Base-by-base conservation (phyloP, 2,888 invertebrate species). In the Nymphalis polychloros region DNA sequence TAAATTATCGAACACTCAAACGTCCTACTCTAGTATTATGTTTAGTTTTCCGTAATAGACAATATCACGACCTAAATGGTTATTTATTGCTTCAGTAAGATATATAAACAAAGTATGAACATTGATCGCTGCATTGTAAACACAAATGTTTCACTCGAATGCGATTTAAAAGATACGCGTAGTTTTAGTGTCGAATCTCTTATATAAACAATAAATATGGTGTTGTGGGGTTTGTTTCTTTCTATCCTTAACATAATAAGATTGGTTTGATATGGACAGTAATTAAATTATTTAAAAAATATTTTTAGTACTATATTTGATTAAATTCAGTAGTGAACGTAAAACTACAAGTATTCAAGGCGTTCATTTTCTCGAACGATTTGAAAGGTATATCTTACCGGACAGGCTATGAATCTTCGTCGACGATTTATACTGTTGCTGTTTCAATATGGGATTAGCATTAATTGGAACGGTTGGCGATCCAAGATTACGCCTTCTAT, bases 381-480 rank as follows among this genome's bases (percentile, higher is more conserved):
- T 57, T 57, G 57, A 57, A 57, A 57, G 57, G 57, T 57, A 41
- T 57, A 57, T 57, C 57, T 57, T 19, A 13, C 1, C 27, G 13
- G 70, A 60, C 69, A 64, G 68, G 48, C 64, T 59, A 72, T 69
- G 69, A 68, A 68, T 76, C 72, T 69, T 67, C 64, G 72, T 69
- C 72, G 70, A 63, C 52, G 62, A 69, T 76, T 76, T 75, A 70
- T 70, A 71, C 71, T 70, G 69, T 66, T 77, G 66, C 63, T 65
- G 64, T 73, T 71, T 72, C 75, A 77, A 75, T 88, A 90, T 90
- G 88, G 83, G 85, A 85, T 86, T 73, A 72, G 84, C 91, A 90
- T 91, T 92, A 91, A 92, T 92, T 92, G 91, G 91, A 83, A 82
- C 86, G 82, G 76, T 80, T 80, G 84, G 82, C 85, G 87, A 87